Base-by-base conservation (phyloP, 2,113 vertebrate species). In the Hydrolagus affinis region DNA sequence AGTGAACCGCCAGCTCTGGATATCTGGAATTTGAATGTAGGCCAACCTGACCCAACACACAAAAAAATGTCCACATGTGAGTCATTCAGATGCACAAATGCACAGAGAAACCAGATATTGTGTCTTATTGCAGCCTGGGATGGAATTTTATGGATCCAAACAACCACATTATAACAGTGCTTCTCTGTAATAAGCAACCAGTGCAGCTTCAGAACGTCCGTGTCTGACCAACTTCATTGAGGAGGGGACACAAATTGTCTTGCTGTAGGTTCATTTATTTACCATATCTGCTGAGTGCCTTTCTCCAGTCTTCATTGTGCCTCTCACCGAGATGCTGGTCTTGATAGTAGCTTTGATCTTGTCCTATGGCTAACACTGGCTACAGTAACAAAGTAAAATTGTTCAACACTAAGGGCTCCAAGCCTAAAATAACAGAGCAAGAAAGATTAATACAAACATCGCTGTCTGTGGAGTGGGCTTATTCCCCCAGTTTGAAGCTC, bases 311-410 rank as follows among this genome's bases (percentile, higher is more conserved):
- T 88, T 96, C 95, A 19, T 87, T 88, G 86, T 93, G 93, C 72
- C 89, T 91, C 32, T 96, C 94, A 88, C 90, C 93, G 85, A 94
- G 89, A 87, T 95, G 95, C 15, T 91, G 92, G 85, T 94, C 97
- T 88, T 99, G 97, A 89, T 99, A 99, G 90, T 98, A 99, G 3
- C 91, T 95, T 91, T 97, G 95, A 86, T 97, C 95, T 88, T 92
- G 95, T 89, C 93, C 94, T 89, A 83, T 66, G 78, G 78, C 28
- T 64, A 83, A 83, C 78, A 83, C 25, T 83, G 78, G 88, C 70
- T 89, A 88, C 92, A 83, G 78, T 83, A 83, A 83, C 78, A 83
- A 83, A 83, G 78, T 83, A 83, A 83, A 83, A 83, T 83, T 83
- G 78, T 83, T 83, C 78, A 83, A 83, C 78, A 83, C 62, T 83